Conservation (phyloP, 1,140 invertebrate species). For the Babylonia areolata region DNA sequence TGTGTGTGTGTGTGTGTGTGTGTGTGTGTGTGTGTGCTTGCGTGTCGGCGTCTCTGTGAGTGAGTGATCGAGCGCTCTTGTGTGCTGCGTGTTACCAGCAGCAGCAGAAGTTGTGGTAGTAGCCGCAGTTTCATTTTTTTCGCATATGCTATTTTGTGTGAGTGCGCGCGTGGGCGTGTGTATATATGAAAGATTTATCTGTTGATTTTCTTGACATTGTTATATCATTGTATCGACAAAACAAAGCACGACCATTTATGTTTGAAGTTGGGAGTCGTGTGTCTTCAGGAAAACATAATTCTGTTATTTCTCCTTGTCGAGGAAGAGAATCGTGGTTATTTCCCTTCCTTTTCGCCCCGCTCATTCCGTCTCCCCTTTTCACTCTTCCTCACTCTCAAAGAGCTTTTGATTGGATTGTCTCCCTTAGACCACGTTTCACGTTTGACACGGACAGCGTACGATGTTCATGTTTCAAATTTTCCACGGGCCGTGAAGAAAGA, state of each 20-base stretch:
- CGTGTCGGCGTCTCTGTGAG: background rate
- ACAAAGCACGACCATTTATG: background rate
- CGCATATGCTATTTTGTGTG: background rate
- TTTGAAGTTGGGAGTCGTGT: background rate
- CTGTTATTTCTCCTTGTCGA: background rate
- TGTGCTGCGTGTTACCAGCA: background rate
- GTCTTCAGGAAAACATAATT: too few relatives aligned
- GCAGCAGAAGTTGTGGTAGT: too few relatives aligned
- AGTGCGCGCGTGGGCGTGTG: background rate
- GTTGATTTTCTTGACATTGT: too few relatives aligned
- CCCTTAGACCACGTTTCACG: too few relatives aligned
- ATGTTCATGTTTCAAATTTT: too few relatives aligned
- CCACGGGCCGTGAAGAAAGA: too few relatives aligned
- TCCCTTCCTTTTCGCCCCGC: background rate
- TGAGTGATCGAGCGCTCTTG: background rate
- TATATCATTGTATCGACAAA: too few relatives aligned
- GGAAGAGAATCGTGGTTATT: too few relatives aligned
- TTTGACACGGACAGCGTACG: too few relatives aligned
- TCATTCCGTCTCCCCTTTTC: background rate
- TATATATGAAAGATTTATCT: background rate
- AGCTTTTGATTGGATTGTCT: too few relatives aligned
- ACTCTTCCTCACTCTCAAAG: background rate
- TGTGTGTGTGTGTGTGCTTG: conserved; percentile 4
- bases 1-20: conserved; percentile 16
- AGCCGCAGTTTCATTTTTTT: background rate